Base-by-base conservation (phyloP, 2,888 invertebrate species). In the Parapristionchus giblindavisi region DNA sequence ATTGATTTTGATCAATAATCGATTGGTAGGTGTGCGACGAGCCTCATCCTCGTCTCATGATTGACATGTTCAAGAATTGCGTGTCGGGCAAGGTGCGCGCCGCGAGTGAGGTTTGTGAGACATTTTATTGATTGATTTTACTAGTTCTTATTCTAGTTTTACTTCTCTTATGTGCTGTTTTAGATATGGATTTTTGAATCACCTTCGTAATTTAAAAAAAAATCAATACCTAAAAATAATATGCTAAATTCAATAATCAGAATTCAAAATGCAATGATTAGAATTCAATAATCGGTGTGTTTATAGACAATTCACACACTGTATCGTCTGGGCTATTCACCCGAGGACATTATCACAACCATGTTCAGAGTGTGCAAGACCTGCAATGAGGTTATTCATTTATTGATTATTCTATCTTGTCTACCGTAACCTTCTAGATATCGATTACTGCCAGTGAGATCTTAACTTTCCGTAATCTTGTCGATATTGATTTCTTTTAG, bases 11-110 rank as follows among this genome's bases (percentile, higher is more conserved):
- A n/a, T n/a, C n/a, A n/a, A n/a, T n/a, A n/a, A n/a, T n/a, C n/a
- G n/a, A n/a, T n/a, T n/a, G n/a, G n/a, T n/a, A 91, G 91, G 96
- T 98, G 14, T 99, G 99, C 89, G 99, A 99, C 89, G 98, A 99
- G 89, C 99, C 99, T 0, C 98, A 98, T 90, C 99, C 99, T 0
- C 91, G 96, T 88, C 90, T 96, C 2, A 93, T 99, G 66, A 93
- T 94, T 89, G 92, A 93, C 85, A 96, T 98, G 96, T 90, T 99
- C 65, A 92, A 93, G 79, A 91, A 92, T 83, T 98, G 98, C 89
- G 90, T 92, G 0, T 90, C 92, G 73, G 93, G 93, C 56, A 93
- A 93, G 40, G 61, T 73, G 29, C 27, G 40, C 77, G 93, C 93
- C 82, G 94, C 96, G 0, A 95, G 93, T 88, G 93, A 93, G 79